phyloP scores from a whole-genome alignment of 2,797 vertebrate species.

The Protonibea diacanthus region DNA sequence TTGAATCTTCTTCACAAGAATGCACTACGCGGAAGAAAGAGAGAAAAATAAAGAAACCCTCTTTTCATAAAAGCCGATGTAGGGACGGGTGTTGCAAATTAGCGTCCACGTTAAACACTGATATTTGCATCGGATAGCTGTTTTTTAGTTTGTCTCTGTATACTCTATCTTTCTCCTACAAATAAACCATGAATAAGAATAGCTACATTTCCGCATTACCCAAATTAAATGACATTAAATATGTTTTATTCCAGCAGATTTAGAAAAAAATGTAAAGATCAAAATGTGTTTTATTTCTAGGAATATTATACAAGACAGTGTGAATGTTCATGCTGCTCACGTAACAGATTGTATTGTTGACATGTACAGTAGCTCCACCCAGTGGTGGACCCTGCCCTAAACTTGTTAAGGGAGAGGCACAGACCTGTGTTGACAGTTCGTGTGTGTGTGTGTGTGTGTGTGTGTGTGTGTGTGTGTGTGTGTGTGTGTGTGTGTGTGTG shows the following conservation, averaged over 20 bases:
- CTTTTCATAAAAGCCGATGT: too few relatives aligned
- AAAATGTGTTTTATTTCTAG: not conserved
- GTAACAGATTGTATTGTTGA: constrained; percentile 4
- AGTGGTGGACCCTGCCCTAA: constrained; percentile 48
- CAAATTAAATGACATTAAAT: not conserved
- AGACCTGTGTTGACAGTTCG: not conserved
- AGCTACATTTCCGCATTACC: rapidly evolving
- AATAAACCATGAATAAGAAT: not conserved
- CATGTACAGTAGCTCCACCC: constrained; percentile 50
- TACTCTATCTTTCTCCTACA: too few relatives aligned
- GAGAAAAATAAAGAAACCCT: too few relatives aligned
- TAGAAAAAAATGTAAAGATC: not conserved
- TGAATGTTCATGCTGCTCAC: not conserved
- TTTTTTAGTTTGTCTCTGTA: too few relatives aligned
- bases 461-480: constrained; percentile 14
- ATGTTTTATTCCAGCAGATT: too few relatives aligned
- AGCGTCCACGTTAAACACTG: too few relatives aligned
- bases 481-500: constrained; percentile 32
- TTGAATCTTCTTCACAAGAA: not conserved
- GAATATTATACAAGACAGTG: not conserved
- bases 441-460: constrained; percentile 7
- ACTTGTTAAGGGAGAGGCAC: not conserved
- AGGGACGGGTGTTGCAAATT: too few relatives aligned
- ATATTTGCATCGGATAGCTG: too few relatives aligned
- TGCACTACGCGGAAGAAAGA: not conserved